These are phyloP conservation scores for Onychostoma macrolepis DNA, from an alignment of 2,113 vertebrate genomes.

Conservation along the genomic window DNA sequence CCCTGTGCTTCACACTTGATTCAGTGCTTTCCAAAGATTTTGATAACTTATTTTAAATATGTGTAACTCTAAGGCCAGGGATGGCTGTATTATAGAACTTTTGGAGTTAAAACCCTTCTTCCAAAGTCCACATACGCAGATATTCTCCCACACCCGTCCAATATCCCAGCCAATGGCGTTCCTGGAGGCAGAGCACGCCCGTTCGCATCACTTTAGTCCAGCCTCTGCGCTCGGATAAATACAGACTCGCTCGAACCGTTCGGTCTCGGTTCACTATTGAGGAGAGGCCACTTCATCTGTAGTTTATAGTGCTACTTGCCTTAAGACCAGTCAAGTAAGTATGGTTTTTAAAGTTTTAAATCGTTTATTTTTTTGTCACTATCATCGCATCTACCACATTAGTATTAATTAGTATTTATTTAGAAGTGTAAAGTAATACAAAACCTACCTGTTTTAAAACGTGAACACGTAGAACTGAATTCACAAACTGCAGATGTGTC, in stretches of 20 bases:
- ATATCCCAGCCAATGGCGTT: conserved; percentile 63
- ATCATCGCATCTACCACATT: background rate
- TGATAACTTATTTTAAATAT: background rate
- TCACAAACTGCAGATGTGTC: background rate
- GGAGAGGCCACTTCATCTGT: conserved; percentile 2
- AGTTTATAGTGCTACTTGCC: background rate
- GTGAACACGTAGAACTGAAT: background rate
- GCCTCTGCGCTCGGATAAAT: conserved; percentile 66
- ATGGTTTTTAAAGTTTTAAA: no score
- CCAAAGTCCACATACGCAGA: conserved; percentile 56
- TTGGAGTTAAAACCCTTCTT: background rate
- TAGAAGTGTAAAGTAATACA: background rate
- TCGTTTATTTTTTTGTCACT: no score
- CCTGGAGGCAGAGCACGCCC: conserved; percentile 62
- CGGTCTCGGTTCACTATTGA: conserved; percentile 55
- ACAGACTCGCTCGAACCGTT: background rate
- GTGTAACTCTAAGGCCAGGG: background rate
- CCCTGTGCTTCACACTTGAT: no score
- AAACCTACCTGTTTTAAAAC: background rate
- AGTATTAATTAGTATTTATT: background rate
- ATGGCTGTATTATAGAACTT: background rate
- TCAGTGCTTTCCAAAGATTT: background rate
- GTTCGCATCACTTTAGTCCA: conserved; percentile 60
- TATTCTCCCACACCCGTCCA: conserved; percentile 53
- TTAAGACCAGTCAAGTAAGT: conserved; percentile 49